Evolutionary conservation across 2,888 invertebrate species (phyloP).

Genomic region (Drosophila lacicola): DNA sequence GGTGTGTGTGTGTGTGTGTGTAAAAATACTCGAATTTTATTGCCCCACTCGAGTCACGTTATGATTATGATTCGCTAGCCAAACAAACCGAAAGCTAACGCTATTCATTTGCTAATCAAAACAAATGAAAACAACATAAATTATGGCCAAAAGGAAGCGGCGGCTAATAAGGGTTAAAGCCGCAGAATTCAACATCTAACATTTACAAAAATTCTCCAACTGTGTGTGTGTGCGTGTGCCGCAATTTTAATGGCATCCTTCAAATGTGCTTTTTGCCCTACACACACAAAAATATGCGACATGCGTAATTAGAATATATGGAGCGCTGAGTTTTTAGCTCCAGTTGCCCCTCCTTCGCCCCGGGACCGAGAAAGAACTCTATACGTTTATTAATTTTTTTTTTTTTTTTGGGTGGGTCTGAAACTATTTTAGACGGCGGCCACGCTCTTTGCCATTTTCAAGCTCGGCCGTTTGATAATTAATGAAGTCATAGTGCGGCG

Average conservation of each 20-base stretch:
- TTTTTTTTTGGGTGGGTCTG: conserved; percentile 24
- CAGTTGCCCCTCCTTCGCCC: conserved; percentile 3
- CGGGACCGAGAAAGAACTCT: too few species aligned
- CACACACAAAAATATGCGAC: conserved; percentile 31
- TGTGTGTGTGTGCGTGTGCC: conserved; percentile 7
- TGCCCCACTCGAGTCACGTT: conserved; percentile 71
- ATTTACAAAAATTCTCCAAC: conserved; percentile 33
- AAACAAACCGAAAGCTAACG: conserved; percentile 36
- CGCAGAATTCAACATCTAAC: conserved; percentile 63
- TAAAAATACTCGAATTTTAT: conserved; percentile 72
- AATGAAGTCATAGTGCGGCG: conserved; percentile 75
- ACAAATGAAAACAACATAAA: conserved; percentile 80
- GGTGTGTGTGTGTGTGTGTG: conserved; percentile 28
- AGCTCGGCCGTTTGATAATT: conserved; percentile 75
- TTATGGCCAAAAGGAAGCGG: conserved; percentile 62
- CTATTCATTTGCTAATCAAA: conserved; percentile 79
- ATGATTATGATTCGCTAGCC: conserved; percentile 62
- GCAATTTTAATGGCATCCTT: conserved; percentile 73
- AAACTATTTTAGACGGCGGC: conserved; percentile 53
- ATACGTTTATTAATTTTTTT: not conserved
- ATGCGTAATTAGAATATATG: conserved; percentile 75
- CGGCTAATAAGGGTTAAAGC: conserved; percentile 79
- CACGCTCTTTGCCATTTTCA: conserved; percentile 58
- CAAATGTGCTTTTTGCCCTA: conserved; percentile 61
- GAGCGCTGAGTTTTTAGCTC: conserved; percentile 49